A percentile compares a stretch with the other conserved stretches of the same genome.
These are phyloP conservation scores for Montifringilla adamsi DNA, from an alignment of 2,113 vertebrate species.

Conservation along the genomic window DNA sequence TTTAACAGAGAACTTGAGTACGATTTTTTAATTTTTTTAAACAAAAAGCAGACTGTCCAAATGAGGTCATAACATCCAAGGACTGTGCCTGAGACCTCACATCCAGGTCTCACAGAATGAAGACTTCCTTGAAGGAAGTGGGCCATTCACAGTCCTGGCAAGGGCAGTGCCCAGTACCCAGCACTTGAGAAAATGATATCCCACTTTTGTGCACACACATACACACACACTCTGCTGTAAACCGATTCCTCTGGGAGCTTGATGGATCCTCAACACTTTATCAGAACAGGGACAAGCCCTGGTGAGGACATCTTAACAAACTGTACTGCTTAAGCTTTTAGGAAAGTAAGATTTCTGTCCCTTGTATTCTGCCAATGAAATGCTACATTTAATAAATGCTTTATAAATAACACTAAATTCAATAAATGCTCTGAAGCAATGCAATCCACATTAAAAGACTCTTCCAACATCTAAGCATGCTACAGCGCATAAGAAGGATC, in stretches of 20 bases:
- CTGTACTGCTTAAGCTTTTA: background rate
- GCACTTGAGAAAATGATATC: background rate
- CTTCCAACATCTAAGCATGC: background rate
- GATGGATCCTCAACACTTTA: background rate
- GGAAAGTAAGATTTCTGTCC: background rate
- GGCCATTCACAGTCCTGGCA: fast-evolving
- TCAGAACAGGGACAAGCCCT: background rate
- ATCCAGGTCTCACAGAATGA: background rate
- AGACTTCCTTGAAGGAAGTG: background rate
- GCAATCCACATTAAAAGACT: background rate
- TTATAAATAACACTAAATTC: background rate
- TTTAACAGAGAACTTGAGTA: background rate
- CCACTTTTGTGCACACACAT: too few relatives aligned
- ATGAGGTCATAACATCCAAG: background rate
- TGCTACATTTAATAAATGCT: background rate
- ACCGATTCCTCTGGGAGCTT: background rate
- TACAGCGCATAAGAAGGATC: background rate
- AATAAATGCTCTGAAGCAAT: background rate
- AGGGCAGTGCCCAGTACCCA: background rate
- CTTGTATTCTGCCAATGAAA: background rate
- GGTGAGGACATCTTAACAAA: background rate
- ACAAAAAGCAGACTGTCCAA: background rate
- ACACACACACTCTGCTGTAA: background rate
- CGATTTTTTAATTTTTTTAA: background rate
- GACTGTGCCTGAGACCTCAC: background rate